Percentiles rank a stretch among this genome's conserved stretches.
These are phyloP conservation scores for Tolypeutes matacus DNA, from an alignment of 2,797 vertebrate genomes.

Conservation along the genomic window DNA sequence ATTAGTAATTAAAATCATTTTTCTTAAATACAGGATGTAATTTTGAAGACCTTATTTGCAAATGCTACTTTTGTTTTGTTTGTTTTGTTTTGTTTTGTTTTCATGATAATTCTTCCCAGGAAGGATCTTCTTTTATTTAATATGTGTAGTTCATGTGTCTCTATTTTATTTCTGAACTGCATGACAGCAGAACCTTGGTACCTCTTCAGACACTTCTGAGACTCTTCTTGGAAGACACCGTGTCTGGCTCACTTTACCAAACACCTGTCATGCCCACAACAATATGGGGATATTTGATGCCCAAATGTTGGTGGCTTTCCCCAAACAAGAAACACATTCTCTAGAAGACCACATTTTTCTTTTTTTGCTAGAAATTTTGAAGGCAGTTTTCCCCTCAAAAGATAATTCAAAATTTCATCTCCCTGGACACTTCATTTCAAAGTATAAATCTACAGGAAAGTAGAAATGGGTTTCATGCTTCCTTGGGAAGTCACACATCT, in stretches of 20 bases:
- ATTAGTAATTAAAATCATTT: neutral
- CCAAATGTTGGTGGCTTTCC: neutral
- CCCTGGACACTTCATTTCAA: neutral
- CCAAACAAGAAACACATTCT: neutral
- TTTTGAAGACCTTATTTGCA: slow-evolving; percentile 40
- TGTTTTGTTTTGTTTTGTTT: neutral
- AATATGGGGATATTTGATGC: neutral
- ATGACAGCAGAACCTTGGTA: neutral
- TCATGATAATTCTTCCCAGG: neutral
- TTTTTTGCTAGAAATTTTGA: neutral
- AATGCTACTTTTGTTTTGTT: neutral
- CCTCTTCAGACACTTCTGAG: neutral
- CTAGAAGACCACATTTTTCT: neutral
- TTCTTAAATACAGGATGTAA: neutral
- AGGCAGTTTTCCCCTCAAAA: neutral
- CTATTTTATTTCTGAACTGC: neutral
- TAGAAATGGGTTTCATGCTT: neutral
- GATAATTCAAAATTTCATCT: neutral
- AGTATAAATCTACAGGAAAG: neutral
- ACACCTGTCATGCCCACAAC: neutral
- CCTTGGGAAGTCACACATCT: neutral
- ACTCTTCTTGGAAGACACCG: neutral
- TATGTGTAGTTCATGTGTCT: neutral
- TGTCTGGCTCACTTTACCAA: neutral
- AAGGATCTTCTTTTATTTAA: neutral